Conservation (phyloP, 2,797 vertebrate genomes). For the Eremophila alpestris region DNA sequence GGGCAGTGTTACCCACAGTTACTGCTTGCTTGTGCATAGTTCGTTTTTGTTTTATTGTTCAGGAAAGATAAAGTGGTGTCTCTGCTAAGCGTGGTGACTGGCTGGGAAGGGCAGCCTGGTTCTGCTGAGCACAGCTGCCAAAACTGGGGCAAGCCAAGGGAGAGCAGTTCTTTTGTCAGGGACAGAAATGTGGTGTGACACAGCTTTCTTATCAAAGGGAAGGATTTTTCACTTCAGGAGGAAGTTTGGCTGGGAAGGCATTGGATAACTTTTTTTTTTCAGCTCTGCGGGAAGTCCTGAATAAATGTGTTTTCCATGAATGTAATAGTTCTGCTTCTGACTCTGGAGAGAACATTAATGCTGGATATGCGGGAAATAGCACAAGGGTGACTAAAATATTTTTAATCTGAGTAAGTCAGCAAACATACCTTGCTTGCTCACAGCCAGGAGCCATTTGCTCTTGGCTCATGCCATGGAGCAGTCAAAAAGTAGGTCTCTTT, state of each 20-base stretch:
- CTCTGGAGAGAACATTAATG: background rate
- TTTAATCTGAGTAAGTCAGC: background rate
- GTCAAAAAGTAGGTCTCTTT: background rate
- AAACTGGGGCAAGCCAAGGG: background rate
- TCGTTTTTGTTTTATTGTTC: background rate
- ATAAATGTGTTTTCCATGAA: slow-evolving; percentile 20
- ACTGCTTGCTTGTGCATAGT: background rate
- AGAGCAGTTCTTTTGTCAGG: background rate
- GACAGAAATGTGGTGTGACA: background rate
- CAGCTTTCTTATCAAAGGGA: slow-evolving; percentile 37
- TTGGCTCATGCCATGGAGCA: background rate
- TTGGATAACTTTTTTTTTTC: background rate
- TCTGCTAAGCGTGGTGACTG: background rate
- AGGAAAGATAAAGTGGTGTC: background rate
- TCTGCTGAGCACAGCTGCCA: slow-evolving; percentile 27
- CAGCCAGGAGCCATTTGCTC: slow-evolving; percentile 13
- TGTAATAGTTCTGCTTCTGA: background rate
- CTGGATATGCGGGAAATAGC: rapidly evolving
- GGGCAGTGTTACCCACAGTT: slow-evolving; percentile 12
- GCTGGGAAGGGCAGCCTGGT: background rate
- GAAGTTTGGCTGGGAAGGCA: slow-evolving; percentile 44
- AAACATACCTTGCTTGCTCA: background rate
- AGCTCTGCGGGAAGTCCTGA: background rate
- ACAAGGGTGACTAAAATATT: background rate
- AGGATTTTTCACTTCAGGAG: slow-evolving; percentile 50